phyloP scores from a whole-genome alignment of 2,797 vertebrate species.

The Selene dorsalis region DNA sequence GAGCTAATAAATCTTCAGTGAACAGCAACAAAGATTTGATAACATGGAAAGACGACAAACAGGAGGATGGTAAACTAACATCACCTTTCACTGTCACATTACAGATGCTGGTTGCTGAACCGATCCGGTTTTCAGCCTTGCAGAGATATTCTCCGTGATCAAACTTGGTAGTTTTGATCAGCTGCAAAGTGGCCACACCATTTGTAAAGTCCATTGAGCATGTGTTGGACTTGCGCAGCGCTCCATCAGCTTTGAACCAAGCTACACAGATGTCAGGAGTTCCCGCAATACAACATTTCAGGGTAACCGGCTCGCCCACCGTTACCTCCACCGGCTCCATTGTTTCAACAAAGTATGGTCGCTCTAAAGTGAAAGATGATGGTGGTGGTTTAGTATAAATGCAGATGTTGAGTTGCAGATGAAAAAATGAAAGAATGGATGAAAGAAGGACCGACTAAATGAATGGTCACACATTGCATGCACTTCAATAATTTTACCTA shows the following conservation, averaged over 20 bases:
- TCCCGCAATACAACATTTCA: constrained; percentile 89
- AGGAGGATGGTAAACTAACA: constrained; percentile 18
- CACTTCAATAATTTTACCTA: constrained; percentile 66
- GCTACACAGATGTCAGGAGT: constrained; percentile 93
- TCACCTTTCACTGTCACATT: constrained; percentile 94
- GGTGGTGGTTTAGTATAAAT: constrained; percentile 30
- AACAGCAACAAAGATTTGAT: neutral
- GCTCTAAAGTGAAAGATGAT: constrained; percentile 85
- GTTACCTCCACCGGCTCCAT: constrained; percentile 89
- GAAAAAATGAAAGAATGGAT: constrained; percentile 46
- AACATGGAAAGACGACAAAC: constrained; percentile 17
- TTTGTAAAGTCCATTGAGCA: constrained; percentile 92
- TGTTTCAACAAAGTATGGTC: constrained; percentile 91
- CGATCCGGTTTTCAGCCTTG: constrained; percentile 93
- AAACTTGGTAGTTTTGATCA: constrained; percentile 86
- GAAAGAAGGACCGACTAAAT: constrained; percentile 12
- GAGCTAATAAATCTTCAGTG: neutral
- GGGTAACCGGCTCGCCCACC: constrained; percentile 87
- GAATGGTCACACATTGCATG: constrained; percentile 17
- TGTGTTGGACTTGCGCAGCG: constrained; percentile 88
- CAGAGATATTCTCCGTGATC: constrained; percentile 92
- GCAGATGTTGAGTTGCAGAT: constrained; percentile 41
- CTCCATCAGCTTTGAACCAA: constrained; percentile 95
- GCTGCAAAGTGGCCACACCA: constrained; percentile 89
- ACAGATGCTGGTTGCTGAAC: constrained; percentile 87